Evolutionary conservation across 1,140 invertebrate species (phyloP).

Genomic region (Neodiprion pinetum): DNA sequence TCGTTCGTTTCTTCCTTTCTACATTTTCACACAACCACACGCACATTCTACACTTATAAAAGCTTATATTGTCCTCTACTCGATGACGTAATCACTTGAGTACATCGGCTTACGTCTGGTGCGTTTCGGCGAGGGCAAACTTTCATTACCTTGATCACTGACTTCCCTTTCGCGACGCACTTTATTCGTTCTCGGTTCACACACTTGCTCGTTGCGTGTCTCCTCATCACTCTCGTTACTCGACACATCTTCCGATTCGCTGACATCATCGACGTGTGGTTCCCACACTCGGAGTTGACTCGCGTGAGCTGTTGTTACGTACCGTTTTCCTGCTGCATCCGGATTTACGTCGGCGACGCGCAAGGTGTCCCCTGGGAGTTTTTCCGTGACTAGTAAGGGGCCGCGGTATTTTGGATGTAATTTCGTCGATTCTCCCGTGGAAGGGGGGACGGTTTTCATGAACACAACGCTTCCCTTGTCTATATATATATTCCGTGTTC

Average conservation of each 20-base stretch:
- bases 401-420: conserved; percentile 31
- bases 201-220: too few species aligned
- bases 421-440: conserved; percentile 36
- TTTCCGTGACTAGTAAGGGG: conserved; percentile 35
- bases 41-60: too few species aligned
- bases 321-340: background rate
- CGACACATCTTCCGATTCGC: background rate
- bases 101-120: too few species aligned
- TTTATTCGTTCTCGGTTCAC: too few species aligned
- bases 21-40: too few species aligned
- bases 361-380: conserved; percentile 41
- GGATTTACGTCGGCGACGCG: conserved; percentile 16
- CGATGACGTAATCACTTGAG: too few species aligned
- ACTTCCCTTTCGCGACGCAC: too few species aligned
- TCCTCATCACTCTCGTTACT: too few species aligned
- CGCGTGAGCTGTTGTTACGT: conserved; percentile 2
- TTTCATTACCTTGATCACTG: too few species aligned
- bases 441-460: conserved; percentile 21
- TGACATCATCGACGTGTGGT: background rate
- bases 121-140: too few species aligned
- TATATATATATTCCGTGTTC: conserved; percentile 26
- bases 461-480: conserved; percentile 34
- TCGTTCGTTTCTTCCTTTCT: too few species aligned
- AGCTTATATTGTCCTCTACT: too few species aligned
- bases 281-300: background rate